These are phyloP conservation scores for Nebria ingens DNA, from an alignment of 1,140 invertebrate species.

Conservation along the genomic window DNA sequence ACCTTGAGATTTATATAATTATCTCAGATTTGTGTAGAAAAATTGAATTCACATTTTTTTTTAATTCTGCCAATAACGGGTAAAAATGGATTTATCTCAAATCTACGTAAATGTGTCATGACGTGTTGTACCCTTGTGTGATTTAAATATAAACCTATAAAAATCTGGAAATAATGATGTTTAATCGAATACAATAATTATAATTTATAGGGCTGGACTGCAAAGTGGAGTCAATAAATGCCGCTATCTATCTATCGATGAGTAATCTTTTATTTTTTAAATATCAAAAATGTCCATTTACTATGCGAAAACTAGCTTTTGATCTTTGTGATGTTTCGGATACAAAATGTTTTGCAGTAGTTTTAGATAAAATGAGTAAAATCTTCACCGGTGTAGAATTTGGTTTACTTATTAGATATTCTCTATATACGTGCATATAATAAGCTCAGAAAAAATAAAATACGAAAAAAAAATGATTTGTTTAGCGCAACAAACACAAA, in stretches of 20 bases:
- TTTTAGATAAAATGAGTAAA: slow-evolving; percentile 11
- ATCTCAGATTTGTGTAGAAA: too few relatives aligned
- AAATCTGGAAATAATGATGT: background rate
- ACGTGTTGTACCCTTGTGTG: too few relatives aligned
- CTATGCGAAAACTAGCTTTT: slow-evolving; percentile 28
- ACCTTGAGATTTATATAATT: too few relatives aligned
- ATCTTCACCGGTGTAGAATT: slow-evolving; percentile 22
- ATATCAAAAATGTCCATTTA: slow-evolving; percentile 25
- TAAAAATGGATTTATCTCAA: too few relatives aligned
- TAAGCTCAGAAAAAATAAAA: too few relatives aligned
- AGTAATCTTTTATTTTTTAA: slow-evolving; percentile 17
- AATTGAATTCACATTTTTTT: too few relatives aligned
- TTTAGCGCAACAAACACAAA: too few relatives aligned
- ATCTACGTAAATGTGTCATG: too few relatives aligned
- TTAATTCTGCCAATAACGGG: too few relatives aligned
- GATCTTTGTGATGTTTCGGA: slow-evolving; percentile 29
- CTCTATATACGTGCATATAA: slow-evolving; percentile 11
- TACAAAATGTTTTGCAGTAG: slow-evolving; percentile 28
- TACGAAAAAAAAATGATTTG: too few relatives aligned
- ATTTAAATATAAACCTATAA: background rate
- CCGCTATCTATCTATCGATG: slow-evolving; percentile 12
- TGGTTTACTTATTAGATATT: too few relatives aligned
- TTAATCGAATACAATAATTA: slow-evolving; percentile 10
- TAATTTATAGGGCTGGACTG: slow-evolving; percentile 27
- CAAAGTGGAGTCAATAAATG: slow-evolving; percentile 30